Base-by-base conservation (phyloP, 2,888 invertebrate genomes). In the Andrena camellia region DNA sequence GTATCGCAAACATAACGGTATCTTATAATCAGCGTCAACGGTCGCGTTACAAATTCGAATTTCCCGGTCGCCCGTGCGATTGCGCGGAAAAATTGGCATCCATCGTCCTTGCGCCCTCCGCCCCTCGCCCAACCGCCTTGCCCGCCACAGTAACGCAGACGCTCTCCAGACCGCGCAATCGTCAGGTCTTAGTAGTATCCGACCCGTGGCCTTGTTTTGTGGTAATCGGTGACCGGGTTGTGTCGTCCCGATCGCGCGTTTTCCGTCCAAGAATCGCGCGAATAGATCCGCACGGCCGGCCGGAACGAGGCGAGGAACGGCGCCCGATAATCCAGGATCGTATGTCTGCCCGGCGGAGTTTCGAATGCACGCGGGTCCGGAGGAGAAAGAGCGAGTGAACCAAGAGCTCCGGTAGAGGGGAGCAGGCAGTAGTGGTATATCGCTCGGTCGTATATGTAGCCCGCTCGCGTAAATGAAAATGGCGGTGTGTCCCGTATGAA, bases 401-500 rank as follows among this genome's bases (percentile, higher is more conserved):
- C 48, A 52, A 13, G 8, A 64, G 71, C 59, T 33, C 76, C 77
- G 77, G 71, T 76, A 77, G 86, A 74, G 81, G 83, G 75, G 79
- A 83, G 81, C 72, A 79, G 77, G 64, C 81, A 81, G 76, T 74
- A 23, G 57, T 4, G 23, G 57, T 57, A 20, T 57, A 64, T 74
- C 48, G 76, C 35, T 64, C 73, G 80, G 68, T 86, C 74, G 84
- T 79, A 78, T 79, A 81, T 79, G 74, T 79, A 85, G 84, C 84
- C 86, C 73, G 87, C 87, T 85, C 85, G 84, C 69, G 83, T 84
- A 90, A 92, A 92, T 88, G 92, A 93, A 93, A 93, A 93, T 93
- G 93, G 93, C 93, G 93, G 93, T 92, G 90, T 91, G 52, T 91
- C 88, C 89, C 87, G 90, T 90, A 89, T 90, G 90, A 85, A 87